Evolutionary conservation across 2,797 vertebrate species (phyloP).

Genomic region (Gymnopithys bicolor): DNA sequence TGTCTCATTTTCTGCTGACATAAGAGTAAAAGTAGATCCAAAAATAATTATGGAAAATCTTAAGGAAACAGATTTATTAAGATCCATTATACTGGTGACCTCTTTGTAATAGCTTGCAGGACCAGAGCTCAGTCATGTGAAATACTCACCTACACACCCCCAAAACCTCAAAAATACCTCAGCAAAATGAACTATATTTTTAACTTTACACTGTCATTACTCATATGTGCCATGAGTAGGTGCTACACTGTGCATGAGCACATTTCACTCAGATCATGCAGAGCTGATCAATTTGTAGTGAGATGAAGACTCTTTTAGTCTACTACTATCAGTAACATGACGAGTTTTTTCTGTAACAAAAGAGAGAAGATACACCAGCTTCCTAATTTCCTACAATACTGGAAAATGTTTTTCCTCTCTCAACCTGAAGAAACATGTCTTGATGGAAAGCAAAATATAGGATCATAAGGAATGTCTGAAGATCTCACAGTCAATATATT

Average conservation of each 20-base stretch:
- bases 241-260: background rate
- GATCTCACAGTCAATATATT: background rate
- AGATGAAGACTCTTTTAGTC: background rate
- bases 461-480: background rate
- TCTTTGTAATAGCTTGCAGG: constrained; percentile 21
- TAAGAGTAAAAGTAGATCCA: constrained; percentile 44
- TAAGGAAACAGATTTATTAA: constrained; percentile 56
- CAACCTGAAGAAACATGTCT: background rate
- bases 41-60: constrained; percentile 53
- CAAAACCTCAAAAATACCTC: background rate
- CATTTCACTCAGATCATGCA: background rate
- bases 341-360: background rate
- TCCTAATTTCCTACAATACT: background rate
- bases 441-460: background rate
- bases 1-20: constrained; percentile 50
- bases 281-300: background rate
- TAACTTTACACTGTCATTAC: background rate
- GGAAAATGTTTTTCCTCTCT: background rate
- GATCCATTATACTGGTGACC: constrained; percentile 8
- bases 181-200: background rate
- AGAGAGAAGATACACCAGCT: background rate
- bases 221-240: background rate
- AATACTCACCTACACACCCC: background rate
- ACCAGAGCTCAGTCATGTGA: background rate
- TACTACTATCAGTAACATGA: background rate